Percentiles rank a stretch among this genome's conserved stretches.
Evolutionary conservation across 2,888 invertebrate genomes (phyloP).

Genomic region (Calephelis perditalis): DNA sequence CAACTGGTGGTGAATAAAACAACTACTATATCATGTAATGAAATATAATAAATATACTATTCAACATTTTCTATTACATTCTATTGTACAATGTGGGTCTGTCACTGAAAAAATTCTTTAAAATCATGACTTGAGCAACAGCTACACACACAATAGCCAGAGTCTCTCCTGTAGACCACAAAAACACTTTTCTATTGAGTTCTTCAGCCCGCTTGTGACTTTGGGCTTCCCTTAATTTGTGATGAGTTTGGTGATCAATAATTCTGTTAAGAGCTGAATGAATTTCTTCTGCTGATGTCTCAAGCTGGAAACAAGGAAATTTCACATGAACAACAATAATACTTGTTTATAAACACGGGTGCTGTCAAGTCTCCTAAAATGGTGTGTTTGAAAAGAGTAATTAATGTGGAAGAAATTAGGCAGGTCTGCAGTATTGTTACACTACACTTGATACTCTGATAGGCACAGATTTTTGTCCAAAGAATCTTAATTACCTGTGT

Average conservation of each 20-base stretch:
- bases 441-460: too few species aligned
- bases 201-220: constrained; percentile 97
- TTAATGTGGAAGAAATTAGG: too few species aligned
- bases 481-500: constrained; percentile 82
- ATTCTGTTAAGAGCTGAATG: constrained; percentile 93
- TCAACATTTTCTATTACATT: constrained; percentile 58
- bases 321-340: constrained; percentile 17
- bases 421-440: too few species aligned
- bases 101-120: constrained; percentile 92
- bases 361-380: too few species aligned
- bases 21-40: constrained; percentile 35
- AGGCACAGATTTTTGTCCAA: too few species aligned
- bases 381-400: too few species aligned
- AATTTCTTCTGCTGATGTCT: constrained; percentile 92
- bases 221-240: constrained; percentile 95
- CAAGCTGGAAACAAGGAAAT: constrained; percentile 83
- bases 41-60: constrained; percentile 60
- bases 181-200: constrained; percentile 94
- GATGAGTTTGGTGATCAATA: constrained; percentile 97
- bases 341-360: background rate
- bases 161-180: constrained; percentile 96
- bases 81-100: constrained; percentile 65
- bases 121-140: constrained; percentile 93
- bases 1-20: constrained; percentile 11
- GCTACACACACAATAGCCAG: constrained; percentile 89